Percentiles rank a stretch among this genome's conserved stretches.
These are phyloP conservation scores for Takifugu ocellatus DNA, from an alignment of 2,797 vertebrate species.

Conservation along the genomic window DNA sequence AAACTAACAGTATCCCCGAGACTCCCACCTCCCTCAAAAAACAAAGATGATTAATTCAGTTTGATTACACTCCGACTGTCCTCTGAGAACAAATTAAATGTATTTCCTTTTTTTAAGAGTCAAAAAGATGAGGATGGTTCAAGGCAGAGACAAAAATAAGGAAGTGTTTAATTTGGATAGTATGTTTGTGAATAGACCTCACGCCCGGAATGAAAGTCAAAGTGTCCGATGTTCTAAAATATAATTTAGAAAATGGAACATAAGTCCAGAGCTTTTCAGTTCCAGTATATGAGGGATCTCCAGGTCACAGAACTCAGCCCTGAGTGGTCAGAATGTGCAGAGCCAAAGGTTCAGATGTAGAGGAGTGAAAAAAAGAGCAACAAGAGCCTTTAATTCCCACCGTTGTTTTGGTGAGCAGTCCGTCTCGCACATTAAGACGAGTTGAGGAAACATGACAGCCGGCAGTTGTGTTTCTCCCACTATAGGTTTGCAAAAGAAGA, in stretches of 20 bases:
- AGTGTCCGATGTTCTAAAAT: constrained; percentile 12
- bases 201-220: constrained; percentile 2
- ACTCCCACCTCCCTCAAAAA: constrained; percentile 5
- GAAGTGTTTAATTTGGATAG: not conserved
- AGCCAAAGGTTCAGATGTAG: constrained; percentile 20
- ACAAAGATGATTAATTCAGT: constrained; percentile 71
- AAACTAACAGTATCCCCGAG: constrained; percentile 55
- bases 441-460: constrained; percentile 68
- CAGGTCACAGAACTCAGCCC: constrained; percentile 17
- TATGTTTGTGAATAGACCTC: constrained; percentile 1
- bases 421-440: constrained; percentile 59
- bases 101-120: constrained; percentile 42
- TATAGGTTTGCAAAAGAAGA: constrained; percentile 69
- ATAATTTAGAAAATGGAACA: constrained; percentile 13
- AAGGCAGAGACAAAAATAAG: constrained; percentile 10
- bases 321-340: constrained; percentile 17
- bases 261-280: constrained; percentile 10
- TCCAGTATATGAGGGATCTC: constrained; percentile 22
- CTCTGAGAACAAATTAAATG: constrained; percentile 77
- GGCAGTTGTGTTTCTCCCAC: constrained; percentile 68
- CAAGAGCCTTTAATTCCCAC: constrained; percentile 62
- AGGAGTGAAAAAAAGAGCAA: constrained; percentile 41
- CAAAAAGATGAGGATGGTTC: constrained; percentile 31
- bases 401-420: constrained; percentile 56
- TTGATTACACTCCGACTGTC: constrained; percentile 70